Evolutionary conservation across 2,888 invertebrate genomes (phyloP).

Genomic region (Drosophila infuscata): DNA sequence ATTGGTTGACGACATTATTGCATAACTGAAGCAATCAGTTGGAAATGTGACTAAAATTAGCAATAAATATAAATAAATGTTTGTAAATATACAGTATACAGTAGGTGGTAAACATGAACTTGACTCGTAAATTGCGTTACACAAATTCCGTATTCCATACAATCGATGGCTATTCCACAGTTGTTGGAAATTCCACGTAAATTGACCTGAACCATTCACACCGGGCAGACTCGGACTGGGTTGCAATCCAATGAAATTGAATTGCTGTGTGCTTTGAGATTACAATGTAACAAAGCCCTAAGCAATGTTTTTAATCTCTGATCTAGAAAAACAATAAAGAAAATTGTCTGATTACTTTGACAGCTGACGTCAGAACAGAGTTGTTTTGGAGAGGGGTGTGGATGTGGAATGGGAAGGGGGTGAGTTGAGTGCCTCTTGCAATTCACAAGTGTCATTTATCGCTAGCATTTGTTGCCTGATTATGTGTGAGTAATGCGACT

Average conservation of each 20-base stretch:
- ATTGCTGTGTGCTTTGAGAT: constrained; percentile 4
- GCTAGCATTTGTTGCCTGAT: constrained; percentile 16
- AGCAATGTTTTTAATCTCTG: background rate
- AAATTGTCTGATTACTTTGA: constrained; percentile 41
- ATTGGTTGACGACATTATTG: background rate
- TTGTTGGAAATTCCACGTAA: constrained; percentile 41
- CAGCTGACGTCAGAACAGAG: constrained; percentile 49
- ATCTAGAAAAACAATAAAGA: background rate
- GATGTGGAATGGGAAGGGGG: background rate
- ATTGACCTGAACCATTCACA: constrained; percentile 47
- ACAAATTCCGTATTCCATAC: constrained; percentile 12
- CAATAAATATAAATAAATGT: background rate
- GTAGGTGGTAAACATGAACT: background rate
- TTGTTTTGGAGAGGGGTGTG: background rate
- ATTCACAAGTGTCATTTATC: constrained; percentile 35
- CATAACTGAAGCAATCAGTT: background rate
- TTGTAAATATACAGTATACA: background rate
- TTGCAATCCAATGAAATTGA: constrained; percentile 16
- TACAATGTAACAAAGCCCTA: background rate
- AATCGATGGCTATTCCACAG: constrained; percentile 9
- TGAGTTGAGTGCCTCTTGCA: background rate
- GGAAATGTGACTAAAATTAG: constrained; percentile 14
- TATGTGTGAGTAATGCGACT: constrained; percentile 41
- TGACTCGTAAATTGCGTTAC: background rate
- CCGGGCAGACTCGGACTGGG: background rate